phyloP scores from a whole-genome alignment of 2,113 vertebrate genomes.

The Chaetorhynchus papuensis region DNA sequence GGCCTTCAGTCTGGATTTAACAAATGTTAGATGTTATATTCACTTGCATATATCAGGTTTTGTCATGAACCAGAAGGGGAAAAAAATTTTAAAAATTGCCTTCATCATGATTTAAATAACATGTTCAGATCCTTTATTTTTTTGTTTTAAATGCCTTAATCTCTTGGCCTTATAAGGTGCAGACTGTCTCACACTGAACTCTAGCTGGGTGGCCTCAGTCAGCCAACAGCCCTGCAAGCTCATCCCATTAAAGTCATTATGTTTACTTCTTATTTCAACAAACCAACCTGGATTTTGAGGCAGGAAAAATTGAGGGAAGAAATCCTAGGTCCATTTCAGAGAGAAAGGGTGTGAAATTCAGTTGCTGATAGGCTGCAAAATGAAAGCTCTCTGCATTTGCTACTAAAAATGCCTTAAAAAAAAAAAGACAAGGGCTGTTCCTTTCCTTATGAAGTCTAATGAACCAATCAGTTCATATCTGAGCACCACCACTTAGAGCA shows the following conservation, averaged over 20 bases:
- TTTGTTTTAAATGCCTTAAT: conserved; percentile 51
- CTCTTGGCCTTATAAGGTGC: conserved; percentile 66
- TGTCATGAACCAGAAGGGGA: conserved; percentile 30
- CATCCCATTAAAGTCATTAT: conserved; percentile 60
- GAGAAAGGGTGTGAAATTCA: background rate
- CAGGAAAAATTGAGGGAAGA: background rate
- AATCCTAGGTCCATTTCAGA: background rate
- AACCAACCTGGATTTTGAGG: conserved; percentile 55
- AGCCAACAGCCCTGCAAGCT: conserved; percentile 39
- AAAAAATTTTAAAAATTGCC: background rate
- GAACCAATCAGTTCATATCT: background rate
- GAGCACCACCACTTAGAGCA: background rate
- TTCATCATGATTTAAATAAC: conserved; percentile 47
- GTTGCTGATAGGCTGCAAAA: background rate
- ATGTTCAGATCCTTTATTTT: conserved; percentile 38
- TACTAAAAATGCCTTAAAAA: background rate
- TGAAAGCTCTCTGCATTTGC: background rate
- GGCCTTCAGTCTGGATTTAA: conserved; percentile 52
- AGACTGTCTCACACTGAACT: conserved; percentile 27
- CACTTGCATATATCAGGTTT: conserved; percentile 52
- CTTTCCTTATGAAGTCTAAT: background rate
- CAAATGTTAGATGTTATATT: conserved; percentile 38
- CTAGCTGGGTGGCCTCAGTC: conserved; percentile 63
- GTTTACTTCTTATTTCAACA: conserved; percentile 68
- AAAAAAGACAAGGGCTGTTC: background rate